Percentiles rank a stretch among this genome's conserved stretches.
These are phyloP conservation scores for Platypus cylindrus DNA, from an alignment of 2,888 invertebrate genomes.

Conservation along the genomic window DNA sequence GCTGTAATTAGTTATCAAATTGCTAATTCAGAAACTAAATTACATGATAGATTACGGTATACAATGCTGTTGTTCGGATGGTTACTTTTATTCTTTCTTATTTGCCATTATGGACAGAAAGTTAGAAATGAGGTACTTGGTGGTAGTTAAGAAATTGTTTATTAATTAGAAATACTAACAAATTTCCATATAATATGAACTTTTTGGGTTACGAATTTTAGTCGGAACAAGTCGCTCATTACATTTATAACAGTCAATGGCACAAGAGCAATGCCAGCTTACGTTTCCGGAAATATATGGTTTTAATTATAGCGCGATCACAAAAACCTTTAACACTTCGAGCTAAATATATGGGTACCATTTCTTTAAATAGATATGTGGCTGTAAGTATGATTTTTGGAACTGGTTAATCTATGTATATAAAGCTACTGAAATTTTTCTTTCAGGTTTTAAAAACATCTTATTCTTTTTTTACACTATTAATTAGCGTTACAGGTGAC, in stretches of 20 bases:
- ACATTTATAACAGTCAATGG: too few relatives aligned
- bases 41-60: slow-evolving; percentile 9
- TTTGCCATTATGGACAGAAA: slow-evolving; percentile 8
- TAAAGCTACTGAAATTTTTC: background rate
- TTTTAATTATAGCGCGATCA: slow-evolving; percentile 4
- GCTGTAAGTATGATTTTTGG: slow-evolving; percentile 1
- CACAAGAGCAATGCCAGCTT: too few relatives aligned
- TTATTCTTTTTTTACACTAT: slow-evolving; percentile 6
- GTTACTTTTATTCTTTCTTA: slow-evolving; percentile 7
- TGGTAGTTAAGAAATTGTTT: too few relatives aligned
- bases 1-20: slow-evolving; percentile 11
- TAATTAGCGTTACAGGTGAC: slow-evolving; percentile 4
- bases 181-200: too few relatives aligned
- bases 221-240: too few relatives aligned
- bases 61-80: slow-evolving; percentile 8
- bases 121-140: slow-evolving; percentile 10
- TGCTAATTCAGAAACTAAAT: slow-evolving; percentile 4
- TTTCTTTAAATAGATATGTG: slow-evolving; percentile 5
- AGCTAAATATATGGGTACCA: slow-evolving; percentile 6
- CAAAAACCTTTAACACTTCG: slow-evolving; percentile 3
- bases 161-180: too few relatives aligned
- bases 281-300: slow-evolving; percentile 1
- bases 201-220: too few relatives aligned
- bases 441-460: slow-evolving; percentile 6
- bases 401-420: background rate